Evolutionary conservation across 2,797 vertebrate genomes (phyloP).

Genomic region (Megaceryle alcyon): DNA sequence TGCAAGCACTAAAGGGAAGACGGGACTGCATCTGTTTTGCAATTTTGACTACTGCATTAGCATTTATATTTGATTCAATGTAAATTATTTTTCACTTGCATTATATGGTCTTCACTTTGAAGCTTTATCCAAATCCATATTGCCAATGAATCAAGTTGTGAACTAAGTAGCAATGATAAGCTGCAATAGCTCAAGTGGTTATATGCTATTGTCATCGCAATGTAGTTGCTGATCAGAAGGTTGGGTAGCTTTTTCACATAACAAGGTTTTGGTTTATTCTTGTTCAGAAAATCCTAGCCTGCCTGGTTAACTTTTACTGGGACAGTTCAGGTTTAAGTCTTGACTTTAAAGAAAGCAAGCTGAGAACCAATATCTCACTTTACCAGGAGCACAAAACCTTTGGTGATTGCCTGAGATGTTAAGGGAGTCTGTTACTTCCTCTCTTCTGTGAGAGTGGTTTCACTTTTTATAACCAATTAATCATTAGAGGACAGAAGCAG

Average conservation of each 20-base stretch:
- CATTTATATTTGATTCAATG: slow-evolving; percentile 52
- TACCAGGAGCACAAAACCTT: not conserved
- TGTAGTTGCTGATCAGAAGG: not conserved
- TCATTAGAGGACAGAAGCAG: not conserved
- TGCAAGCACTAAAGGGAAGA: slow-evolving; percentile 32
- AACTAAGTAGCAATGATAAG: not conserved
- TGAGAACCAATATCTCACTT: not conserved
- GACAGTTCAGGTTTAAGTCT: not conserved
- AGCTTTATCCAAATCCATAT: not conserved
- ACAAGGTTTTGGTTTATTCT: not conserved
- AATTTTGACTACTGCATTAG: slow-evolving; percentile 38
- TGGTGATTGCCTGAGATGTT: not conserved
- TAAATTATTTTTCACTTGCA: slow-evolving; percentile 28
- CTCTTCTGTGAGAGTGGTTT: not conserved
- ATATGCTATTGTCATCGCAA: not conserved
- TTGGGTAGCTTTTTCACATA: not conserved
- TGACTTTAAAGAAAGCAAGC: not conserved
- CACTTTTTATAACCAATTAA: not conserved
- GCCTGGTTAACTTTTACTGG: not conserved
- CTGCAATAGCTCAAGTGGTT: not conserved
- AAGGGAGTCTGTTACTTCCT: not conserved
- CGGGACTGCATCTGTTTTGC: not conserved
- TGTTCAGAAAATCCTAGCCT: not conserved
- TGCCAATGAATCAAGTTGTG: not conserved
- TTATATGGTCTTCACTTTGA: not conserved